Evolutionary conservation across 2,888 invertebrate genomes (phyloP), one percentile per base, ranked within the genome.

Genomic region (Xestia c-nigrum): DNA sequence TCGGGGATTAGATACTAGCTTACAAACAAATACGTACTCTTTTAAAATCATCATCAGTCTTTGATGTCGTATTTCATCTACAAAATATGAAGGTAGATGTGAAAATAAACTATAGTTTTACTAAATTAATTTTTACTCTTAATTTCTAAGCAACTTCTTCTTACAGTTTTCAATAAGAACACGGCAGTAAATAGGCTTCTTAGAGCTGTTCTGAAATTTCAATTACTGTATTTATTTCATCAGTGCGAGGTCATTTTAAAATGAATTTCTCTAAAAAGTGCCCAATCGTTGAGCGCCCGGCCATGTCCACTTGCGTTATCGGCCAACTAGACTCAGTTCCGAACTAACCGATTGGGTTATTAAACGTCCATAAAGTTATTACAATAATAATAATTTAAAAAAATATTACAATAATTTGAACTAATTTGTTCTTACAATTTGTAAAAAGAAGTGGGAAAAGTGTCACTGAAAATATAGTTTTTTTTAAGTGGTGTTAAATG

Each of bases 231-330:
- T 52, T 52, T 63, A 78, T 83, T 86, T 86, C 80, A 67, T 78
- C 74, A 88, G 50, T 7, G 10, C 82, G 65, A 84, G 87, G 86
- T 80, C 84, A 74, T 76, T 73, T 70, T 71, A 50, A 80, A 84
- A 76, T 66, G 70, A 80, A 72, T 83, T 80, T 80, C 80, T 61
- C 55, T 71, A 78, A 80, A 77, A 71, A 74, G 12, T 74, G 67
- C 69, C 90, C 90, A 92, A 91, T 82, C 50, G 89, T 90, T 91
- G 90, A 24, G 80, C 88, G 85, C 71, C 89, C 88, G 78, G 75
- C 90, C 91, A 89, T 82, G 81, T 89, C 88, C 82, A 64, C 71
- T 91, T 91, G 87, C 91, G 89, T 89, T 92, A 93, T 93, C 92
- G 40, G 55, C 71, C 57, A 63, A 46, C 75, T 79, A 68, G 70